Conservation (phyloP, 2,797 vertebrate genomes). For the Sandelia bainsii region DNA sequence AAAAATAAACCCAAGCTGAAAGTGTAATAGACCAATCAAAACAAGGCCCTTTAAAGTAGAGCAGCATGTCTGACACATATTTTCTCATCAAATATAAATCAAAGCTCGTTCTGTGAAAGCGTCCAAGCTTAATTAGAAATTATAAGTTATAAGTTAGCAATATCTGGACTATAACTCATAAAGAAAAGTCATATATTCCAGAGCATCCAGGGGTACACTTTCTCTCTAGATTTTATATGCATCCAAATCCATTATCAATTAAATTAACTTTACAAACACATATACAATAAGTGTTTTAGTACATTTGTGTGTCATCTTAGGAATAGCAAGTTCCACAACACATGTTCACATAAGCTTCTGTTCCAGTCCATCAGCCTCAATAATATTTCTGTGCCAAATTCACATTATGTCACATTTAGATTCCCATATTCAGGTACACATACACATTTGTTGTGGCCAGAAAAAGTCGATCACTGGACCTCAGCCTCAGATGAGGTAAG, state of each 20-base stretch:
- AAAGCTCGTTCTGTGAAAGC: neutral
- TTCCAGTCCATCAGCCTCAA: neutral
- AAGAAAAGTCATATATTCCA: conserved; percentile 34
- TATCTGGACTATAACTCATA: conserved; percentile 23
- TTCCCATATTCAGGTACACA: neutral
- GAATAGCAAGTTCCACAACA: too few relatives aligned
- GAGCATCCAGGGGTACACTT: neutral
- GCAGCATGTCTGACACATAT: conserved; percentile 32
- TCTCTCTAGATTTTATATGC: neutral
- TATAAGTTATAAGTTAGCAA: too few relatives aligned
- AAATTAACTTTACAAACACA: conserved; percentile 1
- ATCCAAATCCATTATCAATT: neutral
- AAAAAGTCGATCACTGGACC: neutral
- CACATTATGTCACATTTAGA: neutral
- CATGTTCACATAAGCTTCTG: too few relatives aligned
- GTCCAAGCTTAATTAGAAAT: conserved; percentile 5
- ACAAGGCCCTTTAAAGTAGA: conserved; percentile 12
- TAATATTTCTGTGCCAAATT: neutral
- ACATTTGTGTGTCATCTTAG: neutral
- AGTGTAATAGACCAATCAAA: conserved; percentile 44
- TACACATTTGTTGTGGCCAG: neutral
- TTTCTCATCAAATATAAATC: conserved; percentile 10
- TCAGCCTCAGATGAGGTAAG: neutral
- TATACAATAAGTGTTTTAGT: neutral
- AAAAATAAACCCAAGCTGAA: conserved; percentile 57